Base-by-base conservation (phyloP, 2,113 vertebrate species). In the Capreolus pygargus region DNA sequence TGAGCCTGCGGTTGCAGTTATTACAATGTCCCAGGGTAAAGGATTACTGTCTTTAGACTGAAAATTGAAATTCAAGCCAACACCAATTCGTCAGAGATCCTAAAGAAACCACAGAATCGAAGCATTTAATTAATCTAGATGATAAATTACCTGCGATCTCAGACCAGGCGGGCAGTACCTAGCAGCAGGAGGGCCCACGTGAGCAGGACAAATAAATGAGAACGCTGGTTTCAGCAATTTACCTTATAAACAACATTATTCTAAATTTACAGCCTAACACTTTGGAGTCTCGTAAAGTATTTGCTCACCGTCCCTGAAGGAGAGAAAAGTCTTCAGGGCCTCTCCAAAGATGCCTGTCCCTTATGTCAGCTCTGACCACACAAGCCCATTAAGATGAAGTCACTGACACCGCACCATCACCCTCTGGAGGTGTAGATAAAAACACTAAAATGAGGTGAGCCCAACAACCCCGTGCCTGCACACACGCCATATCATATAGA, bases 151-250 rank as follows among this genome's bases (percentile, higher is more conserved):
- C 67, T 0, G 28, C 21, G 39, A 9, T 84, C 78, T 55, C 91
- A 6, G 67, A 36, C 39, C 58, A 82, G n/a, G 30, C 7, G 21
- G 28, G 79, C 82, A 43, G 74, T 60, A 58, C 67, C 36, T 50
- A 43, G 0, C 12, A 83, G 55, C 13, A 45, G 50, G 45, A 95
- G 2, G 2, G 78, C 88, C 85, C 97, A 78, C 21, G 17, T 2
- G 27, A 97, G 58, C 23, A 55, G 23, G 82, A 82, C 52, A 47
- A 97, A 94, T 76, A 91, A 92, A 57, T 83, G 64, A 60, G n/a
- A 93, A 82, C 1, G 28, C 3, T 7, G 43, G 33, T 1, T 50
- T 91, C 67, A 23, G 36, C 70, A n/a, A 43, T 12, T 76, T 61
- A 47, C 17, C 52, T 60, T 52, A 50, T 54, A 84, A 97, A 95